Evolutionary conservation across 2,113 vertebrate species (phyloP), one percentile per base, ranked within the genome.

Genomic region (Felis chaus): DNA sequence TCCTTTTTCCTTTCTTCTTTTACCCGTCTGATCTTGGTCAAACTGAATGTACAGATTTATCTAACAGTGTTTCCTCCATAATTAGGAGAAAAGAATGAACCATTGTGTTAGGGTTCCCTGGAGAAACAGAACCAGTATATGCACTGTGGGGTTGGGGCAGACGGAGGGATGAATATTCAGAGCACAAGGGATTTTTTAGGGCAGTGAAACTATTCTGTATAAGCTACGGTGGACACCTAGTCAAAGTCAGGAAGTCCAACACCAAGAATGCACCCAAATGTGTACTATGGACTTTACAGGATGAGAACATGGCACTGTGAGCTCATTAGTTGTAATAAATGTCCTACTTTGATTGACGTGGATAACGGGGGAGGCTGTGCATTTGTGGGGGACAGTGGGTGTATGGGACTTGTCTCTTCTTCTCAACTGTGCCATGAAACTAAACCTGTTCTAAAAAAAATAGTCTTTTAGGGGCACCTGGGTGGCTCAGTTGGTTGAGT

Each of bases 331-430:
- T 7, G 2, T 27, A 5, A 31, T 1, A 57, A 18, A 73, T 1
- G 9, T 12, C 7, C 80, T 48, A 23, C 1, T 36, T n/a, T 27
- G 33, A 33, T 39, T 25, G n/a, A 31, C 31, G 10, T 41, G 29
- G 68, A 21, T 41, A 57, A 29, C 11, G 16, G 36, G 50, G 9
- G 1, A 55, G 21, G 19, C 9, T 53, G 9, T 87, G n/a, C 14
- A 29, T 4, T 4, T 5, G n/a, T 31, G 19, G 66, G 66, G n/a
- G 0, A 14, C 3, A 39, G 18, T 1, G 10, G n/a, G 25, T 27
- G 3, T 39, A 16, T 10, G 23, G 80, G 53, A 23, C 31, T 66
- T 45, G 5, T 21, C 23, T 18, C 50, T 89, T 23, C 27, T 50
- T 33, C 55, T 45, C 55, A 61, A 45, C 14, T 23, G n/a, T 76